phyloP scores from a whole-genome alignment of 92 coral and sea anemone species.

The Zoanthus gigantus region DNA sequence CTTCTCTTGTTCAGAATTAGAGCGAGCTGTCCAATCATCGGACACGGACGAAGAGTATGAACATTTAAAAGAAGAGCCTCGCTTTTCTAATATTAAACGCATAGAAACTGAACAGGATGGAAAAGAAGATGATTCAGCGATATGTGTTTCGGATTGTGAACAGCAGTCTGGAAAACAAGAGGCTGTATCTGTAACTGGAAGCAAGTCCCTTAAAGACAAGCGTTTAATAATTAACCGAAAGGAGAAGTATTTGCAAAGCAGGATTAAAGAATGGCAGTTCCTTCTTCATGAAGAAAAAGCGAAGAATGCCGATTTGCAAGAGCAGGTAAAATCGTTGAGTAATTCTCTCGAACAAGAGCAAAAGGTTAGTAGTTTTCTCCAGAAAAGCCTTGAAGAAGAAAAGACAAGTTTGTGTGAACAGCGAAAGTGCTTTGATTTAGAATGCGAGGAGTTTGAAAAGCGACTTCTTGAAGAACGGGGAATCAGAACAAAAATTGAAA shows the following conservation, averaged over 20 bases:
- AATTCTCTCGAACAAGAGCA: conserved; percentile 56
- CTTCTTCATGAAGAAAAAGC: conserved; percentile 37
- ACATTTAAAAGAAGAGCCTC: conserved; percentile 18
- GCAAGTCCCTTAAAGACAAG: not conserved
- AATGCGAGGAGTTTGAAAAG: conserved; percentile 87
- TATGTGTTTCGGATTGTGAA: not conserved
- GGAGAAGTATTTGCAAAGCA: conserved; percentile 18
- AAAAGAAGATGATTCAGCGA: not conserved
- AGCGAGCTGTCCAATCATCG: not conserved
- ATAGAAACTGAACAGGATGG: not conserved
- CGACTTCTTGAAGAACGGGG: conserved; percentile 85
- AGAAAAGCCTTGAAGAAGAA: conserved; percentile 67
- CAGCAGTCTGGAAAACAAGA: not conserved
- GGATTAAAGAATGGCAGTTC: conserved; percentile 23
- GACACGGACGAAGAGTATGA: conserved; percentile 41
- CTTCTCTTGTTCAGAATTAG: conserved; percentile 8
- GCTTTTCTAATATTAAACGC: not conserved
- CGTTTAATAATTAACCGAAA: not conserved
- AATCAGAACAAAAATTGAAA: conserved; percentile 66
- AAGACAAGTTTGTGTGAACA: conserved; percentile 67
- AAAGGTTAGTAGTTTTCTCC: conserved; percentile 40
- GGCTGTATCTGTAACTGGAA: not conserved
- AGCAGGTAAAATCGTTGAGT: conserved; percentile 60
- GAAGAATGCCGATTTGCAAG: conserved; percentile 41
- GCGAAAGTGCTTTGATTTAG: conserved; percentile 77